phyloP scores from a whole-genome alignment of 2,888 invertebrate species.

The Cynaeus angustus region DNA sequence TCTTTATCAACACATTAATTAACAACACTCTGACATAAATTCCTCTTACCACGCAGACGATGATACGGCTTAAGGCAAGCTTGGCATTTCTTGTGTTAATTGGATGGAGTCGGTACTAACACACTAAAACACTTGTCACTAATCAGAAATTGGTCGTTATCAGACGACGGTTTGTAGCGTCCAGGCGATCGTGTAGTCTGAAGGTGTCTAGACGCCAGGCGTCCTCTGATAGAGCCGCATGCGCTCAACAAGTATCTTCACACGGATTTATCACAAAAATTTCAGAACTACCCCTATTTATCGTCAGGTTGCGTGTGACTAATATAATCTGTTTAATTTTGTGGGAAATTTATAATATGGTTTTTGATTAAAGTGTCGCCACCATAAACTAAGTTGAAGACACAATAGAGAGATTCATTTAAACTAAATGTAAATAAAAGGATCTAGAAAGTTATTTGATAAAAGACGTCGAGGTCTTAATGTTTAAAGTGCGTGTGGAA shows the following conservation, averaged over 20 bases:
- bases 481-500: not conserved
- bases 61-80: conserved; percentile 39
- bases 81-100: conserved; percentile 40
- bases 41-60: conserved; percentile 25
- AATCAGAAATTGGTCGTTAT: conserved; percentile 54
- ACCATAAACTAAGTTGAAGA: too few relatives aligned
- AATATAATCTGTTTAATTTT: not conserved
- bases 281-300: conserved; percentile 32
- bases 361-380: conserved; percentile 1
- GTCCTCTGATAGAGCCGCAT: conserved; percentile 52
- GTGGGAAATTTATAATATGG: conserved; percentile 6
- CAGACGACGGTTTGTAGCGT: conserved; percentile 49
- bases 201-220: conserved; percentile 58
- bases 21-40: not conserved
- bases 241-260: conserved; percentile 53
- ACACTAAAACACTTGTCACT: conserved; percentile 53
- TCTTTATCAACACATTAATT: conserved; percentile 22
- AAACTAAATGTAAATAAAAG: too few relatives aligned
- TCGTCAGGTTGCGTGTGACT: conserved; percentile 7
- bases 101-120: conserved; percentile 43
- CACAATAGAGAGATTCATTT: too few relatives aligned
- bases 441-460: not conserved
- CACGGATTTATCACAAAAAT: conserved; percentile 25
- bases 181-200: conserved; percentile 54
- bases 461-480: not conserved